These are phyloP conservation scores for Pseudopleuronectes americanus DNA, from an alignment of 2,797 vertebrate species.

Conservation along the genomic window DNA sequence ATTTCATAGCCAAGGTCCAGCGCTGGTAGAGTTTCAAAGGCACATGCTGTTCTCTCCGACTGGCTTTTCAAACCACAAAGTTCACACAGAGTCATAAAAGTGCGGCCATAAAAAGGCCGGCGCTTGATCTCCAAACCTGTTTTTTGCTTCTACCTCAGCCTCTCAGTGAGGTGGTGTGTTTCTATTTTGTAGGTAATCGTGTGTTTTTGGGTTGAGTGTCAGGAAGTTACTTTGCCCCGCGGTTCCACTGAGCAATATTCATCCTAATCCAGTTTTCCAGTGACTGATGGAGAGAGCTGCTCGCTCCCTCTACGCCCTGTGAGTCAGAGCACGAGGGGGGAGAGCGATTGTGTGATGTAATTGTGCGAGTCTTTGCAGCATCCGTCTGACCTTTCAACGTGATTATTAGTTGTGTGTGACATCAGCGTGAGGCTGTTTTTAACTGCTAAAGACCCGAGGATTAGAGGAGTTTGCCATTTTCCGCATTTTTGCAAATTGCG, in stretches of 20 bases:
- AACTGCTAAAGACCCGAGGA: neutral
- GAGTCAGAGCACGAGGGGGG: conserved; percentile 44
- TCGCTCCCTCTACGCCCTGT: conserved; percentile 22
- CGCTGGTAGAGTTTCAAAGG: conserved; percentile 41
- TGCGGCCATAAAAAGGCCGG: conserved; percentile 56
- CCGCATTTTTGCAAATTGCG: conserved; percentile 10
- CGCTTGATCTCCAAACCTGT: conserved; percentile 50
- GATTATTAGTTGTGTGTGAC: conserved; percentile 37
- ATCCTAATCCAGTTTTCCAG: conserved; percentile 72
- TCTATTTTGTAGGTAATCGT: conserved; percentile 24
- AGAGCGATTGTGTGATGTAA: conserved; percentile 11
- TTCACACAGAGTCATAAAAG: conserved; percentile 74
- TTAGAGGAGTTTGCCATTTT: conserved; percentile 6
- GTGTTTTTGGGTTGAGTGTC: conserved; percentile 41
- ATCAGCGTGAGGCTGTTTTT: conserved; percentile 26
- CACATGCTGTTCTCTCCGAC: conserved; percentile 58
- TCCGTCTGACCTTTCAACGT: conserved; percentile 53
- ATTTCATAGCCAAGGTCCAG: conserved; percentile 30
- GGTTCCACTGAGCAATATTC: conserved; percentile 62
- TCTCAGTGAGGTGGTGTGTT: conserved; percentile 31
- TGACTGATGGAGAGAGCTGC: conserved; percentile 54
- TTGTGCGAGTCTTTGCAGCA: conserved; percentile 25
- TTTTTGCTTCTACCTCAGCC: conserved; percentile 42
- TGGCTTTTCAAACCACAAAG: conserved; percentile 65
- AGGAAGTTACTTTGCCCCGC: conserved; percentile 54